These are phyloP conservation scores for Catotricha subobsoleta DNA, from an alignment of 2,888 invertebrate genomes.

Conservation along the genomic window DNA sequence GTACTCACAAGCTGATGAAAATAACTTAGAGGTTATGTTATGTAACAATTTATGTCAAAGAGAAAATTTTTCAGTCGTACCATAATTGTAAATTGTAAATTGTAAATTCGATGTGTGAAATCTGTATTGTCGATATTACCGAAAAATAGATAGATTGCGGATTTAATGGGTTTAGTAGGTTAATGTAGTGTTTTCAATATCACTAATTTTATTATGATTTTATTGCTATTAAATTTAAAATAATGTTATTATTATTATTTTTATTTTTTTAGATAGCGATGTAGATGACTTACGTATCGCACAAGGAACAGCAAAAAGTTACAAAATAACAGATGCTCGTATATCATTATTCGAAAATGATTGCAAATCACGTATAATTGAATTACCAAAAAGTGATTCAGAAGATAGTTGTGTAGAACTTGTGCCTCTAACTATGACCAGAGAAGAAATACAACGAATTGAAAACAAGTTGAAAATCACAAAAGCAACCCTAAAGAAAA, in stretches of 20 bases:
- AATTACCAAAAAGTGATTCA: slow-evolving; percentile 1
- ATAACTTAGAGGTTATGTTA: slow-evolving; percentile 4
- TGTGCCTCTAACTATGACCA: slow-evolving; percentile 7
- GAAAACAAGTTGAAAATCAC: too few species aligned
- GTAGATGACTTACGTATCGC: not conserved
- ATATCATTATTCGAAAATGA: slow-evolving; percentile 4
- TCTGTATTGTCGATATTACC: slow-evolving; percentile 3
- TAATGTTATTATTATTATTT: not conserved
- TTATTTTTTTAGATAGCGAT: not conserved
- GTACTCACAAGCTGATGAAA: too few species aligned
- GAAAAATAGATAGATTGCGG: too few species aligned
- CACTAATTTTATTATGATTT: too few species aligned
- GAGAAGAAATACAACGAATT: not conserved
- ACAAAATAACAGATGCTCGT: not conserved
- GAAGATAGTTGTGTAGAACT: slow-evolving; percentile 14
- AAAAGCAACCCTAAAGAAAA: not conserved
- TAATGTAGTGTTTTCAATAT: too few species aligned
- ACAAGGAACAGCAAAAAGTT: not conserved
- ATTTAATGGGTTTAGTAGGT: too few species aligned
- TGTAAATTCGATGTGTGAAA: not conserved
- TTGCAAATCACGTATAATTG: not conserved
- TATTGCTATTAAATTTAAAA: too few species aligned
- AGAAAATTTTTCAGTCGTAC: not conserved
- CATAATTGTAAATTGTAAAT: not conserved
- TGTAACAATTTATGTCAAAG: too few species aligned